Evolutionary conservation across 2,113 vertebrate genomes (phyloP).

Genomic region (Pionites leucogaster): DNA sequence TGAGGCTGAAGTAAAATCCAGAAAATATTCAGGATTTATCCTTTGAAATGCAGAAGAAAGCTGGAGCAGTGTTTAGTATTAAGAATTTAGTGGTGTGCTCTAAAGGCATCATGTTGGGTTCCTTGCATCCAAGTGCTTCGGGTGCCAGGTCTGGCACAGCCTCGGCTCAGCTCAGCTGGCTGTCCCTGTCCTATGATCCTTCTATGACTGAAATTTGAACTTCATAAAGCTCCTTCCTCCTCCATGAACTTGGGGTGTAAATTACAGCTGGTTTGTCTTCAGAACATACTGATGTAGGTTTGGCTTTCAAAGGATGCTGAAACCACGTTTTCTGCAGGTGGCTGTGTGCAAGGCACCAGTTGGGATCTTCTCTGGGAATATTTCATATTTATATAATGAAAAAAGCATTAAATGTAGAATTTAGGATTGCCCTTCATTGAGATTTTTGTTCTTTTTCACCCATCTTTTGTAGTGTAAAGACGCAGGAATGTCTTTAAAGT

Average conservation of each 20-base stretch:
- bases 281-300: neutral
- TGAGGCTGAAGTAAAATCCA: neutral
- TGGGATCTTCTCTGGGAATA: neutral
- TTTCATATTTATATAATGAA: neutral
- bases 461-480: neutral
- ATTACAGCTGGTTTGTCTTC: neutral
- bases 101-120: neutral
- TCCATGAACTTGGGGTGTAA: accelerated
- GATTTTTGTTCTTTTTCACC: neutral
- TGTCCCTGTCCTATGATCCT: neutral
- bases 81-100: neutral
- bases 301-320: neutral
- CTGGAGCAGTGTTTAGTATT: neutral
- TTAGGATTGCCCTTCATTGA: neutral
- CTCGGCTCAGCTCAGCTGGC: neutral
- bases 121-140: accelerated
- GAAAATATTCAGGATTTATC: neutral
- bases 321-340: neutral
- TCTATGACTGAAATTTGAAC: neutral
- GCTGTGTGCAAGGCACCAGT: neutral
- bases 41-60: neutral
- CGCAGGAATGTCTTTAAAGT: neutral
- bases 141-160: accelerated
- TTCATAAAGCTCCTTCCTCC: neutral
- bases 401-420: neutral